Base-by-base conservation (phyloP, 2,888 invertebrate genomes). In the Clunio marinus region DNA sequence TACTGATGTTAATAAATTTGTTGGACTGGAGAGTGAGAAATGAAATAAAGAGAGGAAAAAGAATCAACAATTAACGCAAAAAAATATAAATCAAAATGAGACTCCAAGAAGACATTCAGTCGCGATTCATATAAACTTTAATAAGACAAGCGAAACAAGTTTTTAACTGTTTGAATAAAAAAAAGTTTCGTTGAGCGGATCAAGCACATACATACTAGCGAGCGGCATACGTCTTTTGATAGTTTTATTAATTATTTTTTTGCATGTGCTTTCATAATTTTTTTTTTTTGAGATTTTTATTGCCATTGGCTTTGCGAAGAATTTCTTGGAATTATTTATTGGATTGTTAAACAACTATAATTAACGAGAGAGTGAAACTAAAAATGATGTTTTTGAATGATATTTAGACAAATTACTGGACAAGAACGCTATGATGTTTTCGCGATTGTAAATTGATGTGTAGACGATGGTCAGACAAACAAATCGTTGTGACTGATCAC, bases 51-150 rank as follows among this genome's bases (percentile, higher is more conserved):
- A 45, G 27, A 62, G 62, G 46, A 45, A 46, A n/a, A 63, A n/a
- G n/a, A 45, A 65, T 25, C 25, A 66, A 46, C 66, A 51, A 63
- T 37, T 63, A 63, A 66, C 35, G 32, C 55, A 66, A 66, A 15
- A n/a, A 66, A 45, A 55, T 66, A 66, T 66, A 66, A 66, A 66
- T 66, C 66, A 66, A 63, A n/a, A 63, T 22, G 27, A 55, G 66
- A 27, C 55, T 66, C 51, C 51, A 55, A 45, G 45, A 46, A 46
- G 20, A 51, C 51, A 51, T 51, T n/a, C 51, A 13, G 20, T n/a
- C n/a, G n/a, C 51, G 17, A 4, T 51, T 51, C 51, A 8, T 51
- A 7, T 17, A n/a, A 27, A 10, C 17, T 65, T 65, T 65, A 65
- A 46, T 46, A 65, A 65, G 66, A 22, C 66, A 13, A 32, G 57